Conservation (phyloP, 1,140 invertebrate species). For the Camponotus vicinus region DNA sequence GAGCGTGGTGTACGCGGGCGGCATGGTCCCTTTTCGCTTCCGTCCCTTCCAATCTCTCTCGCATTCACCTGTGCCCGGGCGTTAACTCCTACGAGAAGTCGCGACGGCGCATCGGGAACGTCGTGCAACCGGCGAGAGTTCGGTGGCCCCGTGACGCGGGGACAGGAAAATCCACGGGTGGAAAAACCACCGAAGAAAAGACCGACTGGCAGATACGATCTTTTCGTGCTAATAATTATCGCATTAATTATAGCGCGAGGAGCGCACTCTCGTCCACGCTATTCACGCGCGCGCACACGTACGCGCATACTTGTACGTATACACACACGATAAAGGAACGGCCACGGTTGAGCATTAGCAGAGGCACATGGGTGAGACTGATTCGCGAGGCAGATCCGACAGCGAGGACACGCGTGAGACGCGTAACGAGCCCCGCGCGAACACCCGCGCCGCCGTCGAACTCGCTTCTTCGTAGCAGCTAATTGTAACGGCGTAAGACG, state of each 20-base stretch:
- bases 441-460: conserved; percentile 45
- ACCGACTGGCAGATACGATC: conserved; percentile 73
- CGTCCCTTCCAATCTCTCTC: conserved; percentile 47
- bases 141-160: conserved; percentile 67
- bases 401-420: conserved; percentile 69
- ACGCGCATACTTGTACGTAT: not conserved
- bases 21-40: conserved; percentile 60
- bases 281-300: conserved; percentile 63
- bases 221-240: conserved; percentile 79
- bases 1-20: conserved; percentile 27
- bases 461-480: conserved; percentile 38
- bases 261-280: conserved; percentile 67
- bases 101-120: conserved; percentile 31
- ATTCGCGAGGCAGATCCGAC: conserved; percentile 73
- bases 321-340: conserved; percentile 43
- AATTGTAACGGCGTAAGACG: conserved; percentile 56
- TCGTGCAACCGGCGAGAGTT: conserved; percentile 52
- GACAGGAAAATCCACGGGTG: conserved; percentile 73
- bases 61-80: conserved; percentile 52
- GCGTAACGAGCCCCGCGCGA: conserved; percentile 65
- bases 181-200: conserved; percentile 74
- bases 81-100: conserved; percentile 36
- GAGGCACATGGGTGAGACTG: conserved; percentile 71
- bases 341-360: conserved; percentile 65
- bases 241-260: conserved; percentile 74